Conservation (phyloP, 2,888 invertebrate species). For the Leptarthrus brevirostris region DNA sequence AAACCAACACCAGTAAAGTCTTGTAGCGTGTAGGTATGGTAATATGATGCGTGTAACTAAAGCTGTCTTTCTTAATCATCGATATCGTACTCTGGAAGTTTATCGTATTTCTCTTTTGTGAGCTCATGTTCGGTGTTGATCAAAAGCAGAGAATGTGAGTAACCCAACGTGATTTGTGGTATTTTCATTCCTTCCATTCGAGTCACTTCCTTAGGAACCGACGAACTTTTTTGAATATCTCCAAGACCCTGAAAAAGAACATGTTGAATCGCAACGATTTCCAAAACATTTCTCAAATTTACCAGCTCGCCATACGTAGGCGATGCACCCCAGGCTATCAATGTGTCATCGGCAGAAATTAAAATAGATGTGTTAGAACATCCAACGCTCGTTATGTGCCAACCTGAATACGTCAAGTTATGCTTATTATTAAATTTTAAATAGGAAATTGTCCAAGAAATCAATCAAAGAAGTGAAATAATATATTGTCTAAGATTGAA, state of each 20-base stretch:
- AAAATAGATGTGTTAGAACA: slow-evolving; percentile 86
- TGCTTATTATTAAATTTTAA: no score
- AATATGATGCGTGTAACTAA: no score
- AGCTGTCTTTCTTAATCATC: slow-evolving; percentile 62
- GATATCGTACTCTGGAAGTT: slow-evolving; percentile 68
- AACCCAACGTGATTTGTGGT: slow-evolving; percentile 84
- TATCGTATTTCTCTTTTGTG: slow-evolving; percentile 70
- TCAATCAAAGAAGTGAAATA: no score
- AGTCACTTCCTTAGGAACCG: slow-evolving; percentile 87
- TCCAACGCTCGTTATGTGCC: slow-evolving; percentile 88
- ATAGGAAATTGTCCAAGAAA: no score
- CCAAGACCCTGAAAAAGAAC: slow-evolving; percentile 78
- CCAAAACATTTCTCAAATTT: slow-evolving; percentile 59
- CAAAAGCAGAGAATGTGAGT: slow-evolving; percentile 82
- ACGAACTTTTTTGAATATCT: slow-evolving; percentile 87
- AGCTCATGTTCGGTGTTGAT: slow-evolving; percentile 70
- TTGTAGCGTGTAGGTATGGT: not conserved
- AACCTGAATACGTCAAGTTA: slow-evolving; percentile 71
- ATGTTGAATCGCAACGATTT: slow-evolving; percentile 58
- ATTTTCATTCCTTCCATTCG: slow-evolving; percentile 81
- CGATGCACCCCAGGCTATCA: slow-evolving; percentile 93
- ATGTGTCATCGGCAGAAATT: slow-evolving; percentile 88
- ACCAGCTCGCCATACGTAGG: slow-evolving; percentile 94
- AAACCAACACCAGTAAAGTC: slow-evolving; percentile 40
- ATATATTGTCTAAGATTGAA: no score